These are phyloP conservation scores for Prionace glauca DNA, from an alignment of 2,797 vertebrate genomes.

Conservation along the genomic window DNA sequence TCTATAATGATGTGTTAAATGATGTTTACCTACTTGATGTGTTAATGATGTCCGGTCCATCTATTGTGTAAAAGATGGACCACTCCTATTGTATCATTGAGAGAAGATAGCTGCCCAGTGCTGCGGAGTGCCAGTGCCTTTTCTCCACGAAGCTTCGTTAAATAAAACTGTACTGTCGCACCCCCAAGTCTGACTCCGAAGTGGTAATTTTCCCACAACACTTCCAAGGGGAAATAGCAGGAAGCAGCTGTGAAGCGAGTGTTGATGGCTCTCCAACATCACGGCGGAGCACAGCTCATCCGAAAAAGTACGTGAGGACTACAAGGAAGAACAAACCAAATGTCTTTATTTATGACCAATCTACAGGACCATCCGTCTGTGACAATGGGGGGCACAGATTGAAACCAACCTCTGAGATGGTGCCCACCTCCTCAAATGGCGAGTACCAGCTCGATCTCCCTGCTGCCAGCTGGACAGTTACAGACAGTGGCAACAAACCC, in stretches of 20 bases:
- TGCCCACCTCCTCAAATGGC: neutral
- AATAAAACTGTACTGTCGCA: too few species aligned
- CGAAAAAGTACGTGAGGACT: neutral
- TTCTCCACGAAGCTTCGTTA: too few species aligned
- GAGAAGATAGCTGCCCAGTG: too few species aligned
- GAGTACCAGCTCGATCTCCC: neutral
- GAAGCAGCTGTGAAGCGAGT: neutral
- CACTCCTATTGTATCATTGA: too few species aligned
- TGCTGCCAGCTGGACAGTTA: neutral
- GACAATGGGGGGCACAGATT: neutral
- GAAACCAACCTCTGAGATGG: neutral
- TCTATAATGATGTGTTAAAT: too few species aligned
- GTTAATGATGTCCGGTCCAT: too few species aligned
- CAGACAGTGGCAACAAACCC: neutral
- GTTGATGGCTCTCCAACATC: neutral
- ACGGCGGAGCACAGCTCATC: too few species aligned
- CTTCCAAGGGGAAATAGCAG: neutral
- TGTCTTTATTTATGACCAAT: conserved; percentile 27
- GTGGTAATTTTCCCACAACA: too few species aligned
- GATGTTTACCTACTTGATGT: too few species aligned
- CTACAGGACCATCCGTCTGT: conserved; percentile 2
- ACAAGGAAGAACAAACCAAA: conserved; percentile 10
- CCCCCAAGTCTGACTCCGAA: too few species aligned
- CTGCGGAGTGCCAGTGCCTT: too few species aligned
- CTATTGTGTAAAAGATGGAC: too few species aligned